These are phyloP conservation scores for Prietella phreatophila DNA, from an alignment of 2,113 vertebrate species.

Conservation along the genomic window DNA sequence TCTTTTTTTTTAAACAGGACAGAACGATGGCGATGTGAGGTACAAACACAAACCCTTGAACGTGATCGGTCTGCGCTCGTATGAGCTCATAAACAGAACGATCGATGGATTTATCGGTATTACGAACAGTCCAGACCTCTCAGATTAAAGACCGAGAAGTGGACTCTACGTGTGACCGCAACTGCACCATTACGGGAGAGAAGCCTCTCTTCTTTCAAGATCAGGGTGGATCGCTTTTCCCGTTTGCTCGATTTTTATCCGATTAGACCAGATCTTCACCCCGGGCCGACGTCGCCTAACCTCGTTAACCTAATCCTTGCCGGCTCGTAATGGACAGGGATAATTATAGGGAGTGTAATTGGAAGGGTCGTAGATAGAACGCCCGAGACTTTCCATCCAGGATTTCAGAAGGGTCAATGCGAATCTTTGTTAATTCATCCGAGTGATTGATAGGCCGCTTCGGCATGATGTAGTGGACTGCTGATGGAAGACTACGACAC, in stretches of 20 bases:
- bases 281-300: constrained; percentile 69
- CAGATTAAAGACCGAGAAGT: constrained; percentile 64
- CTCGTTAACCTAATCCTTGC: constrained; percentile 70
- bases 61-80: constrained; percentile 24
- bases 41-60: not conserved
- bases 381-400: constrained; percentile 55
- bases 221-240: constrained; percentile 74
- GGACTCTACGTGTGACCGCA: constrained; percentile 69
- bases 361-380: constrained; percentile 56
- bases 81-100: constrained; percentile 22
- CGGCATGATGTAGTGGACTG: constrained; percentile 48
- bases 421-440: constrained; percentile 53
- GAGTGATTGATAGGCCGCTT: constrained; percentile 55
- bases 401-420: constrained; percentile 50
- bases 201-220: constrained; percentile 71
- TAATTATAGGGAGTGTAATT: constrained; percentile 67
- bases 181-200: constrained; percentile 64
- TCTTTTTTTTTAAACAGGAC: not conserved
- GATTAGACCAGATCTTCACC: constrained; percentile 70
- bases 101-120: constrained; percentile 68
- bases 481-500: constrained; percentile 55
- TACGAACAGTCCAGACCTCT: constrained; percentile 57
- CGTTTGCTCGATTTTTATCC: constrained; percentile 73
- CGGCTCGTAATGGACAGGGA: constrained; percentile 63
- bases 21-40: not conserved